phyloP scores from a whole-genome alignment of 2,888 invertebrate genomes.

The Machimus atricapillus region DNA sequence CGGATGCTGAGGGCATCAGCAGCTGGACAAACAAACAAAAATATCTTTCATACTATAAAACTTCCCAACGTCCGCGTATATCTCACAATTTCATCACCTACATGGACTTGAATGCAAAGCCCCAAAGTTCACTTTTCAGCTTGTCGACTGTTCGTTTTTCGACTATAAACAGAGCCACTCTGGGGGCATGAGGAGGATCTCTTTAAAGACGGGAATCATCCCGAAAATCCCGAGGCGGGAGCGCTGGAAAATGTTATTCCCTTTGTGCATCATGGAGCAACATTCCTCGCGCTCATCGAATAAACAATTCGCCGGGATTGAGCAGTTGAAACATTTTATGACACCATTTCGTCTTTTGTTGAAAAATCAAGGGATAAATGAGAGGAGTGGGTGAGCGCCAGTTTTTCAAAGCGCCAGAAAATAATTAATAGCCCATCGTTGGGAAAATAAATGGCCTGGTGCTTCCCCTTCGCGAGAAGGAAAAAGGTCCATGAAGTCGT shows the following conservation, averaged over 20 bases:
- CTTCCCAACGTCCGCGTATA: too few relatives aligned
- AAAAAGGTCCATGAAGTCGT: background rate
- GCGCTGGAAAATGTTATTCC: slow-evolving; percentile 17
- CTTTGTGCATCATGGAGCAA: background rate
- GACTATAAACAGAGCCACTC: background rate
- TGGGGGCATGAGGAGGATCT: background rate
- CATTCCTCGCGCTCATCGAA: background rate
- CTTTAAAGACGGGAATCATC: background rate
- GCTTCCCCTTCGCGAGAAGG: background rate
- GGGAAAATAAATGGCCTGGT: background rate
- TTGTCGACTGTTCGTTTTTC: background rate
- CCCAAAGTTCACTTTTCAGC: background rate
- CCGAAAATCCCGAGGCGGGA: background rate
- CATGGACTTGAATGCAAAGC: background rate
- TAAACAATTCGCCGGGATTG: slow-evolving; percentile 19
- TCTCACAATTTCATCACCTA: background rate
- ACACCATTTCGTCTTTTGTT: slow-evolving; percentile 32
- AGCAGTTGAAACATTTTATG: slow-evolving; percentile 34
- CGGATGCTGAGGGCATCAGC: background rate
- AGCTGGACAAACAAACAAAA: background rate
- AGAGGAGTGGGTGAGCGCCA: background rate
- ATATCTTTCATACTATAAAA: background rate
- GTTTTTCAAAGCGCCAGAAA: slow-evolving; percentile 18
- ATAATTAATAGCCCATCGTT: slow-evolving; percentile 16
- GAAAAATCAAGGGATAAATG: slow-evolving; percentile 4